These are phyloP conservation scores for Neuroscelio doddi DNA, from an alignment of 2,888 invertebrate genomes.

Conservation along the genomic window DNA sequence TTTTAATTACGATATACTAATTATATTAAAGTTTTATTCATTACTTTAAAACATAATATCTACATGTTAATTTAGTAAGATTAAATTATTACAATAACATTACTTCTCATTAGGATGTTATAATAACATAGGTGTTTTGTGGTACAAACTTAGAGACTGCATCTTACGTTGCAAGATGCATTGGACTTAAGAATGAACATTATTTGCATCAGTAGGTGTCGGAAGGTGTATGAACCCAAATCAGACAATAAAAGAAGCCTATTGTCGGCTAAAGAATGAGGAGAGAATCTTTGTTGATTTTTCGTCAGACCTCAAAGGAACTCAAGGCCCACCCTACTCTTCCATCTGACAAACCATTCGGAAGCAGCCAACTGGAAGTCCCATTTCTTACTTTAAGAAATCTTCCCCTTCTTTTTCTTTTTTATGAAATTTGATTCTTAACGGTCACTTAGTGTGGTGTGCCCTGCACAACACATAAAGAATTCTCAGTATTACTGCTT, in stretches of 20 bases:
- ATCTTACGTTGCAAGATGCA: constrained; percentile 12
- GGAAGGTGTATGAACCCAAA: constrained; percentile 28
- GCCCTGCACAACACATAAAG: background rate
- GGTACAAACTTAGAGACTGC: background rate
- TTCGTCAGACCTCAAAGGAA: constrained; percentile 53
- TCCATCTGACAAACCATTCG: constrained; percentile 57
- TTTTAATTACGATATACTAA: too few species aligned
- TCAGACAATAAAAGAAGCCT: constrained; percentile 32
- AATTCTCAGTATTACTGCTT: background rate
- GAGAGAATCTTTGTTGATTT: constrained; percentile 62
- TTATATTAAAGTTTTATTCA: too few species aligned
- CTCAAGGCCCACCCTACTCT: constrained; percentile 55
- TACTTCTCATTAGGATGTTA: too few species aligned
- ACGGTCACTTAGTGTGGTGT: constrained; percentile 18
- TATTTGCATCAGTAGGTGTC: constrained; percentile 21
- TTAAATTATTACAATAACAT: too few species aligned
- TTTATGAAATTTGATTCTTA: constrained; percentile 37
- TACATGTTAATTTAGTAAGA: too few species aligned
- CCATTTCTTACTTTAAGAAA: constrained; percentile 51
- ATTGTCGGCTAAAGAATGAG: constrained; percentile 29
- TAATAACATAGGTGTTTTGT: too few species aligned
- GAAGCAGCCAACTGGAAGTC: constrained; percentile 65
- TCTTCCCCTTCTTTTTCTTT: constrained; percentile 12
- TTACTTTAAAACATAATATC: too few species aligned
- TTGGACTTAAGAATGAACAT: constrained; percentile 8